A percentile compares a stretch with the other conserved stretches of the same genome.
Evolutionary conservation across 2,888 invertebrate genomes (phyloP).

Genomic region (Drosophila mimica): DNA sequence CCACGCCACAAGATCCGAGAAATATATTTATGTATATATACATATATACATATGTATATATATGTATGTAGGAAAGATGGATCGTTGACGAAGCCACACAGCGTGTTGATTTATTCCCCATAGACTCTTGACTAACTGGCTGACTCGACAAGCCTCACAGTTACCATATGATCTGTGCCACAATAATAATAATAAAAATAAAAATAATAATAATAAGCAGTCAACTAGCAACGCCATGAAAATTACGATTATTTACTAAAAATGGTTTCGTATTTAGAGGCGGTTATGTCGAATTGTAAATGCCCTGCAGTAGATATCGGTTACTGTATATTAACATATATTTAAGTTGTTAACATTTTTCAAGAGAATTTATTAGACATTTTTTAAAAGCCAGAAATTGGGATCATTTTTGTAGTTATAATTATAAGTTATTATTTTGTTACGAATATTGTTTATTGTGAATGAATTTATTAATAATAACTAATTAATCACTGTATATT

Average conservation of each 20-base stretch:
- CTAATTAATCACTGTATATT: not conserved
- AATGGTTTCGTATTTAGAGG: slow-evolving; percentile 27
- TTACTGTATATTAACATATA: not conserved
- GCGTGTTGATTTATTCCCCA: slow-evolving; percentile 83
- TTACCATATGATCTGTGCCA: slow-evolving; percentile 51
- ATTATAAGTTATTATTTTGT: too few relatives aligned
- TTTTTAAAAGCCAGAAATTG: too few relatives aligned
- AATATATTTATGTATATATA: not conserved
- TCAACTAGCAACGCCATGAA: slow-evolving; percentile 49
- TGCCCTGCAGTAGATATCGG: slow-evolving; percentile 16
- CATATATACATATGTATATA: not conserved
- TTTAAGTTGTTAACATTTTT: too few relatives aligned
- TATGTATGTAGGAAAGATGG: slow-evolving; percentile 59
- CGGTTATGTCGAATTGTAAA: slow-evolving; percentile 18
- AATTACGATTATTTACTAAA: slow-evolving; percentile 48
- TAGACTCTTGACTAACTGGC: slow-evolving; percentile 64
- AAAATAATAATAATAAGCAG: slow-evolving; percentile 39
- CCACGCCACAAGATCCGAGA: slow-evolving; percentile 52
- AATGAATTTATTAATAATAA: not conserved
- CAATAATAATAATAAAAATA: slow-evolving; percentile 35
- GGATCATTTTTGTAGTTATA: too few relatives aligned
- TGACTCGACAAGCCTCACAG: slow-evolving; percentile 22
- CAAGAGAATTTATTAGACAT: not conserved
- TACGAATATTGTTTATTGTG: not conserved
- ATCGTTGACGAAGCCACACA: slow-evolving; percentile 80